These are phyloP conservation scores for Drosophila anomelani DNA, from an alignment of 2,888 invertebrate species.

Conservation along the genomic window DNA sequence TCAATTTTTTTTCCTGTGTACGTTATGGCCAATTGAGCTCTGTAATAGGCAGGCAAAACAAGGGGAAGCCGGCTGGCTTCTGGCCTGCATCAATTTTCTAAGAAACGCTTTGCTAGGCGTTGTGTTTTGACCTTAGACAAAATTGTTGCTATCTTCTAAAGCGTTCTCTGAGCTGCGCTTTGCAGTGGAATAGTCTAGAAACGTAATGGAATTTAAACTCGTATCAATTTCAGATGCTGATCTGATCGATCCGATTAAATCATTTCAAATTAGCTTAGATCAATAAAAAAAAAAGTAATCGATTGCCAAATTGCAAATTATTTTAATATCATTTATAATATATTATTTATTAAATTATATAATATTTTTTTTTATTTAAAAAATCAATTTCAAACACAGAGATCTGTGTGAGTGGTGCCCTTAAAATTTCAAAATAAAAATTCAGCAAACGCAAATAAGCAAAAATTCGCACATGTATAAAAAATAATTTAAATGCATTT, in stretches of 20 bases:
- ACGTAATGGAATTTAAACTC: slow-evolving; percentile 48
- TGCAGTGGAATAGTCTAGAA: slow-evolving; percentile 48
- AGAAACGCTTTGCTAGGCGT: slow-evolving; percentile 45
- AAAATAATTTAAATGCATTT: background rate
- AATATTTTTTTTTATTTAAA: too few species aligned
- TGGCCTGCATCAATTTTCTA: slow-evolving; percentile 50
- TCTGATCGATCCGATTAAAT: slow-evolving; percentile 12
- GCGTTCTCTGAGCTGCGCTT: slow-evolving; percentile 8
- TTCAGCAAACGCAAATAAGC: background rate
- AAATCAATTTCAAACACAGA: too few species aligned
- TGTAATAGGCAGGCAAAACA: slow-evolving; percentile 19
- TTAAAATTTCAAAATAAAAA: too few species aligned
- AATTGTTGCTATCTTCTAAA: slow-evolving; percentile 30
- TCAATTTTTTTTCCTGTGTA: background rate
- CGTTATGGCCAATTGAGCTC: slow-evolving; percentile 27
- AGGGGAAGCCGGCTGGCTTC: slow-evolving; percentile 27
- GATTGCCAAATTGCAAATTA: too few species aligned
- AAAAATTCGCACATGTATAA: background rate
- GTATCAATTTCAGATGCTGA: slow-evolving; percentile 33
- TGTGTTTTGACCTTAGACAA: slow-evolving; percentile 53
- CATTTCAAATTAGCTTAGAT: background rate
- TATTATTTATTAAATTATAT: too few species aligned
- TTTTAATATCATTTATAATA: too few species aligned
- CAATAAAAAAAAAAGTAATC: background rate
- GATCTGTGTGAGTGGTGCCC: too few species aligned